Conservation (phyloP, 1,140 invertebrate species). For the Anadara kagoshimensis region DNA sequence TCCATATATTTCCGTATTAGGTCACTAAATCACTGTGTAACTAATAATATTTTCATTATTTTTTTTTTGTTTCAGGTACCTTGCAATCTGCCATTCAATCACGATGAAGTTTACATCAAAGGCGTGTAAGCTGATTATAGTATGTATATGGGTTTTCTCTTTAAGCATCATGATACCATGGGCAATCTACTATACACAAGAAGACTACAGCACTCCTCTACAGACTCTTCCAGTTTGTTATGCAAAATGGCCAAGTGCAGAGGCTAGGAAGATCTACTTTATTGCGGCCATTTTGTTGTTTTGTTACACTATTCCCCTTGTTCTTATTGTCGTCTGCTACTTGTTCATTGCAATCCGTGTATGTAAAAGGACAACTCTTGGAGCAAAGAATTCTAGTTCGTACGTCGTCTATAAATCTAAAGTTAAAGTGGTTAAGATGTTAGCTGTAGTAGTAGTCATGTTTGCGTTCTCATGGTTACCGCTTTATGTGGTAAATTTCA, state of each 20-base stretch:
- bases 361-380: slow-evolving; percentile 89
- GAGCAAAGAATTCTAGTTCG: slow-evolving; percentile 66
- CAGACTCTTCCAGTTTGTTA: slow-evolving; percentile 47
- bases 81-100: slow-evolving; percentile 95
- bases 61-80: slow-evolving; percentile 81
- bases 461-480: slow-evolving; percentile 97
- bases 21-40: too few relatives aligned
- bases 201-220: slow-evolving; percentile 23
- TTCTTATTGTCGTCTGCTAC: slow-evolving; percentile 93
- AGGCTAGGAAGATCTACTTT: slow-evolving; percentile 89
- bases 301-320: slow-evolving; percentile 94
- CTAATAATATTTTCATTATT: too few relatives aligned
- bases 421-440: slow-evolving; percentile 91
- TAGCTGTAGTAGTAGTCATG: slow-evolving; percentile 93
- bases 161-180: slow-evolving; percentile 89
- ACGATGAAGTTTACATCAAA: slow-evolving; percentile 92
- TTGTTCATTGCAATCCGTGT: slow-evolving; percentile 94
- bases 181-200: slow-evolving; percentile 88
- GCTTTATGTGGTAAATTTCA: slow-evolving; percentile 79
- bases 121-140: slow-evolving; percentile 88
- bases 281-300: slow-evolving; percentile 90
- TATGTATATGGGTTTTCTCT: slow-evolving; percentile 93
- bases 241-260: slow-evolving; percentile 58
- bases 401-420: slow-evolving; percentile 71
- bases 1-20: too few relatives aligned